phyloP scores from a whole-genome alignment of 2,888 invertebrate species.

The Luffia ferchaultella region DNA sequence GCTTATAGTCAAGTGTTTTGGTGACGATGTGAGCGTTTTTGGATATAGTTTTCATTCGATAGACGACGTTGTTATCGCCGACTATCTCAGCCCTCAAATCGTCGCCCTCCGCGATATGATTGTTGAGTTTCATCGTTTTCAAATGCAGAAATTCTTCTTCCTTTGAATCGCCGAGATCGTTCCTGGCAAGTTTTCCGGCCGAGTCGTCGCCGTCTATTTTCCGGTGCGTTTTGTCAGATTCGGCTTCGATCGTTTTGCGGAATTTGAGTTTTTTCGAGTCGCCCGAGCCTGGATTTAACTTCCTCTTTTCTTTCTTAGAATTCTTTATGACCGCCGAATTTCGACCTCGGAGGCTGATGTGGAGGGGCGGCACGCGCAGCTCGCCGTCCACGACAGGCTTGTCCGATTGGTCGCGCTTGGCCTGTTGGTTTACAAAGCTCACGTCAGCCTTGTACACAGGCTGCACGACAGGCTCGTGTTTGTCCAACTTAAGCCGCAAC shows the following conservation, averaged over 20 bases:
- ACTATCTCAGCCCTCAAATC: conserved; percentile 43
- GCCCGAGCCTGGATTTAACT: conserved; percentile 45
- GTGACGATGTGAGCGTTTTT: conserved; percentile 60
- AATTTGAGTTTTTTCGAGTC: conserved; percentile 64
- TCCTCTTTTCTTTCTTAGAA: conserved; percentile 74
- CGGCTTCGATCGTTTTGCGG: conserved; percentile 41
- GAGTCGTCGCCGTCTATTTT: conserved; percentile 38
- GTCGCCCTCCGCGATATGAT: conserved; percentile 41
- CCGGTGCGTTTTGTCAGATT: conserved; percentile 37
- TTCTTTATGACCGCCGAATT: conserved; percentile 87
- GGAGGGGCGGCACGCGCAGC: conserved; percentile 85
- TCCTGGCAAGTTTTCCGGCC: conserved; percentile 36
- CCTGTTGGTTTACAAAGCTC: conserved; percentile 70
- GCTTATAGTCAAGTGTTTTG: conserved; percentile 44
- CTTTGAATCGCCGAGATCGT: conserved; percentile 36
- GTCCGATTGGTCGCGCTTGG: conserved; percentile 40
- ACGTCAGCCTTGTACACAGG: conserved; percentile 86
- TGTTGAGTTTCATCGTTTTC: conserved; percentile 46
- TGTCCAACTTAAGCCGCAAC: conserved; percentile 82
- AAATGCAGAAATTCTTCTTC: conserved; percentile 50
- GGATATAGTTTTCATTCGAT: conserved; percentile 56
- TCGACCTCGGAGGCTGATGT: conserved; percentile 84
- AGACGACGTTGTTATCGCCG: conserved; percentile 47
- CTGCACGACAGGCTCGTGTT: conserved; percentile 79
- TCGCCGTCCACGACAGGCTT: conserved; percentile 69